A percentile compares a stretch with the other conserved stretches of the same genome.
phyloP scores from a whole-genome alignment of 2,888 invertebrate species.

The Metopia argyrocephala region DNA sequence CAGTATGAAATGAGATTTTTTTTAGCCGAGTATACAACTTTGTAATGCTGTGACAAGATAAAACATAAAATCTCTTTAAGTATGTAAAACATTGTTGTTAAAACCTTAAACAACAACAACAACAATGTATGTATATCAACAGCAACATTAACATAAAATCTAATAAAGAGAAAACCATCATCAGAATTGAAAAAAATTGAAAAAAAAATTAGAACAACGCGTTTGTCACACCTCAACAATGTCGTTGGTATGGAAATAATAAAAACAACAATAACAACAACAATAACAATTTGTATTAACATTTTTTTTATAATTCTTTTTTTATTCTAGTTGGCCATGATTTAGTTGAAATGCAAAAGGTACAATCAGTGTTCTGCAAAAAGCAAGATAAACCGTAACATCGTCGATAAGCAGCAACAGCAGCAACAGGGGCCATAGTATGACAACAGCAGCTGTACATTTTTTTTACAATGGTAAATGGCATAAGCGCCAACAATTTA shows the following conservation, averaged over 20 bases:
- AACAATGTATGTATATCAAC: background rate
- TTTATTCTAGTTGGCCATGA: constrained; percentile 48
- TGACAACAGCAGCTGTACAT: constrained; percentile 32
- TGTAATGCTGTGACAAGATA: too few species aligned
- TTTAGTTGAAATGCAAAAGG: constrained; percentile 16
- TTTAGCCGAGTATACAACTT: too few species aligned
- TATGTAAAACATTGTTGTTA: constrained; percentile 48
- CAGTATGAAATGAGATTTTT: too few species aligned
- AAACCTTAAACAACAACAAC: background rate
- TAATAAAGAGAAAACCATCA: too few species aligned
- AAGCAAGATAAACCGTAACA: background rate
- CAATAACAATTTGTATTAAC: background rate
- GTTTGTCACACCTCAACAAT: constrained; percentile 30
- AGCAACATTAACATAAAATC: background rate
- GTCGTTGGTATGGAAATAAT: background rate
- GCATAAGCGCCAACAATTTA: constrained; percentile 54
- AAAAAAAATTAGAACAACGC: constrained; percentile 11
- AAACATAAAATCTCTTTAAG: too few species aligned
- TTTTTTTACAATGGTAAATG: constrained; percentile 36
- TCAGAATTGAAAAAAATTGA: too few species aligned
- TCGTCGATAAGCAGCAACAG: background rate
- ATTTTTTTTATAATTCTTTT: background rate
- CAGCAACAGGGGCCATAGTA: background rate
- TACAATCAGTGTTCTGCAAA: background rate
- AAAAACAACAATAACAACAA: background rate